These are phyloP conservation scores for Apamea crenata DNA, from an alignment of 2,888 invertebrate genomes.

Conservation along the genomic window DNA sequence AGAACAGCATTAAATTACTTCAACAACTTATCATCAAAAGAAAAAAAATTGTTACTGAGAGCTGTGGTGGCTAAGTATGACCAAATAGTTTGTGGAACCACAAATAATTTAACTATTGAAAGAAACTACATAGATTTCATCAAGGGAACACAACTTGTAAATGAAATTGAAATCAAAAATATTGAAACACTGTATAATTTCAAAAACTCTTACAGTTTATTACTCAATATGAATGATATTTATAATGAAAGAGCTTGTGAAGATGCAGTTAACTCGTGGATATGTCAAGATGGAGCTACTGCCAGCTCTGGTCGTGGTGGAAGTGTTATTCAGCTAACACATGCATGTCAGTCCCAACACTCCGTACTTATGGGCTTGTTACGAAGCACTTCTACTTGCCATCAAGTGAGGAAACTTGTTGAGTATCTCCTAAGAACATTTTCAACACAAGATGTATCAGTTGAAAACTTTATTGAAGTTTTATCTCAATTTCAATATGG, in stretches of 20 bases:
- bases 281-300: conserved; percentile 68
- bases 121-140: conserved; percentile 87
- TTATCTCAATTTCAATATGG: conserved; percentile 79
- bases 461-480: conserved; percentile 66
- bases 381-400: conserved; percentile 79
- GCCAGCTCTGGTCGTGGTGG: conserved; percentile 77
- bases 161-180: conserved; percentile 75
- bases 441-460: conserved; percentile 54
- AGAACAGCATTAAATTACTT: conserved; percentile 83
- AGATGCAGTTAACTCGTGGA: conserved; percentile 72
- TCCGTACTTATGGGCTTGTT: conserved; percentile 76
- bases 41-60: conserved; percentile 79
- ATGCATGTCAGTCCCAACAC: conserved; percentile 72
- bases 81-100: conserved; percentile 78
- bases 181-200: conserved; percentile 84
- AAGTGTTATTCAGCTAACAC: conserved; percentile 76
- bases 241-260: conserved; percentile 76
- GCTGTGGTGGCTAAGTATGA: conserved; percentile 83
- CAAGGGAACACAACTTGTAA: conserved; percentile 80
- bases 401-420: conserved; percentile 79
- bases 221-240: conserved; percentile 78
- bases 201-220: conserved; percentile 82
- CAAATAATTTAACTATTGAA: conserved; percentile 75
- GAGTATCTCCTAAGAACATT: conserved; percentile 76
- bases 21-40: conserved; percentile 73